phyloP scores from a whole-genome alignment of 2,113 vertebrate species.

The Montifringilla adamsi region DNA sequence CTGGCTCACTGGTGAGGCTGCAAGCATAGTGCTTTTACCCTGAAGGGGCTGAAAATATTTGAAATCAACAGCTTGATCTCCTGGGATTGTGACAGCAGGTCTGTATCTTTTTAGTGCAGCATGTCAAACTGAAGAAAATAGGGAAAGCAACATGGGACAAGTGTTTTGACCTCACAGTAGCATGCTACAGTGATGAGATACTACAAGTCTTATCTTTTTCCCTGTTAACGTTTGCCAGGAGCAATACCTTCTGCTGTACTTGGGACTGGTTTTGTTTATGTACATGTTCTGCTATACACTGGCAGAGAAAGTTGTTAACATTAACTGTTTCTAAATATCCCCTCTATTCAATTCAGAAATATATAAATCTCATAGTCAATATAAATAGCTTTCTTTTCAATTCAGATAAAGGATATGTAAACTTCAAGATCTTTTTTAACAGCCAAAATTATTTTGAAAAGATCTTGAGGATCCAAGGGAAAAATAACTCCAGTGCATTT shows the following conservation, averaged over 20 bases:
- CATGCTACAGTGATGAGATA: neutral
- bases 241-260: constrained; percentile 5
- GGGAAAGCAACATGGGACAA: constrained; percentile 36
- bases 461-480: neutral
- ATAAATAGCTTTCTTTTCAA: neutral
- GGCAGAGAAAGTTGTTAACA: neutral
- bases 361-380: neutral
- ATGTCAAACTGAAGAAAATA: constrained; percentile 30
- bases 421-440: neutral
- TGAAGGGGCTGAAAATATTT: constrained; percentile 4
- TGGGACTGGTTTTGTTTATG: neutral
- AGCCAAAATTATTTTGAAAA: neutral
- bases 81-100: constrained; percentile 35
- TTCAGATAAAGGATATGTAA: neutral
- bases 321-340: neutral
- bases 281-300: neutral
- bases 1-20: neutral
- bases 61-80: constrained; percentile 10
- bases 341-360: neutral
- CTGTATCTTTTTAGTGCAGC: neutral
- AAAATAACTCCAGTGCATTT: neutral
- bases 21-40: neutral
- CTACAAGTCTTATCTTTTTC: neutral
- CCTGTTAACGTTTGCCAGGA: neutral
- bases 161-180: constrained; percentile 7